A percentile compares a stretch with the other conserved stretches of the same genome.
Conservation (phyloP, 2,888 invertebrate genomes). For the Xestia xanthographa region DNA sequence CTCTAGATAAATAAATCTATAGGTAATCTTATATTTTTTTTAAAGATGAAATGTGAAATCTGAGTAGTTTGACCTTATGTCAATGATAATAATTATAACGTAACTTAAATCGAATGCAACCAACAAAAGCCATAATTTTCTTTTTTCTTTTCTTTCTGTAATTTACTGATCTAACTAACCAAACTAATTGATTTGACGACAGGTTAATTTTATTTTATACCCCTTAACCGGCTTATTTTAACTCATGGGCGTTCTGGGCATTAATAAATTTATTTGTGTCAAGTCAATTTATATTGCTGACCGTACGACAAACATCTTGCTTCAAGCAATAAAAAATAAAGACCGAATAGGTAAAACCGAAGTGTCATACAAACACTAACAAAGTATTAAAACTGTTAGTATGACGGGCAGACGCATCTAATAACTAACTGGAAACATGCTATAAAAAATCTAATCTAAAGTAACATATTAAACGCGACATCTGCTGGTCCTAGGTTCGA, state of each 20-base stretch:
- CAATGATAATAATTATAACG: too few species aligned
- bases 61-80: too few species aligned
- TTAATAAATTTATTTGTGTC: constrained; percentile 5
- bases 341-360: constrained; percentile 9
- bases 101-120: background rate
- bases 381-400: constrained; percentile 9
- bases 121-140: background rate
- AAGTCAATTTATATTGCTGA: background rate
- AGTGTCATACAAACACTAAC: constrained; percentile 19
- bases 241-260: background rate
- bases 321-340: constrained; percentile 16
- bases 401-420: constrained; percentile 7
- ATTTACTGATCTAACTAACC: constrained; percentile 14
- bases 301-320: background rate
- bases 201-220: constrained; percentile 2
- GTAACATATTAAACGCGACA: constrained; percentile 47
- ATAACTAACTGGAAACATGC: constrained; percentile 34
- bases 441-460: constrained; percentile 58
- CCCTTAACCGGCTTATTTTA: background rate
- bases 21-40: too few species aligned
- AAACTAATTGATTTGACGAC: constrained; percentile 15
- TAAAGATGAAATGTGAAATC: too few species aligned
- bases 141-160: background rate
- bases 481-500: constrained; percentile 62
- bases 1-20: too few species aligned